These are phyloP conservation scores for Eutolmus rufibarbis DNA, from an alignment of 2,888 invertebrate genomes.

Conservation along the genomic window DNA sequence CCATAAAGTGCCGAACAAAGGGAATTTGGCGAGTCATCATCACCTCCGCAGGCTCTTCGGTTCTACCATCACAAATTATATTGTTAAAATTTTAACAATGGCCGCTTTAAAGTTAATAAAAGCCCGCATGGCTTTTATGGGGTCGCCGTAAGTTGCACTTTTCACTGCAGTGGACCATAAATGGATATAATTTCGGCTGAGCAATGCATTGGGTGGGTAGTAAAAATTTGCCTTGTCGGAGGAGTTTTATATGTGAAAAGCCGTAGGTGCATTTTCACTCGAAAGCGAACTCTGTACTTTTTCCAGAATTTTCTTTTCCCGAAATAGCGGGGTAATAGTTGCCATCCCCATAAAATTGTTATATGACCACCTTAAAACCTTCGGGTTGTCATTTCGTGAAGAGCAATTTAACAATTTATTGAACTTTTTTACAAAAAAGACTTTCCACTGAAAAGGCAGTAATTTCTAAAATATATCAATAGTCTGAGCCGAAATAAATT, in stretches of 20 bases:
- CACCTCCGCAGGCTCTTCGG: neutral
- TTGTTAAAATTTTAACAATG: constrained; percentile 18
- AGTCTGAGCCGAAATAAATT: neutral
- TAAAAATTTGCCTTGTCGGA: neutral
- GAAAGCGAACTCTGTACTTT: neutral
- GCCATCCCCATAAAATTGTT: neutral
- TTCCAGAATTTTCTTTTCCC: neutral
- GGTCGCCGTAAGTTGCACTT: neutral
- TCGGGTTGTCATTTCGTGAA: neutral
- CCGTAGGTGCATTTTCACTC: neutral
- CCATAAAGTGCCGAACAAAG: neutral
- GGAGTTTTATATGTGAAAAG: neutral
- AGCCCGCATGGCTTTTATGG: constrained; percentile 29
- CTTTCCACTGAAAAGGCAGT: neutral
- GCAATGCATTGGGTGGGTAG: neutral
- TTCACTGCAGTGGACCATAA: neutral
- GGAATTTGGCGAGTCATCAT: constrained; percentile 2
- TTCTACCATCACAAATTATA: neutral
- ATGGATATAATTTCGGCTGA: neutral
- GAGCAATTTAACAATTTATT: neutral
- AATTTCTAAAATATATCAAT: neutral
- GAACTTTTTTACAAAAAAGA: neutral
- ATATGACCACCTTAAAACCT: neutral
- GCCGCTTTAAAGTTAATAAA: constrained; percentile 28
- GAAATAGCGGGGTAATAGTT: neutral